Evolutionary conservation across 2,113 vertebrate species (phyloP).

Genomic region (Scomber japonicus): DNA sequence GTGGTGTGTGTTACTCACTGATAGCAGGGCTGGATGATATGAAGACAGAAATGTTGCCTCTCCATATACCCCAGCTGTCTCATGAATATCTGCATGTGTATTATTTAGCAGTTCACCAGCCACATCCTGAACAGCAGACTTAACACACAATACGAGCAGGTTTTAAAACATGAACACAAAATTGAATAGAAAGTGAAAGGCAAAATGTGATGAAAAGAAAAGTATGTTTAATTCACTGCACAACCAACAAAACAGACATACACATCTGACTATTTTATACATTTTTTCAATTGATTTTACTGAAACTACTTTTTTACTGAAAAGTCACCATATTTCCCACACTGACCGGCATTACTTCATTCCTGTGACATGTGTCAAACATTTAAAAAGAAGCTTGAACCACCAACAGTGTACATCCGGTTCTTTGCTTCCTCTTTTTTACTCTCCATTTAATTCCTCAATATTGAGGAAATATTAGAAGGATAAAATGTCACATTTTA

Average conservation of each 20-base stretch:
- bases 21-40: neutral
- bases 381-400: too few species aligned
- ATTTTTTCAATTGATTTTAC: neutral
- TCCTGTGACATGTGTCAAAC: too few species aligned
- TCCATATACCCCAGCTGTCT: neutral
- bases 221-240: neutral
- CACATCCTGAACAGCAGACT: neutral
- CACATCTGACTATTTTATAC: neutral
- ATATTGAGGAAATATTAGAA: too few species aligned
- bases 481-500: too few species aligned
- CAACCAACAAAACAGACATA: neutral
- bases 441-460: too few species aligned
- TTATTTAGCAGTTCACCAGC: neutral
- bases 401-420: too few species aligned
- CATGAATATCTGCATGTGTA: neutral
- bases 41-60: neutral
- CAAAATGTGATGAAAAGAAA: neutral
- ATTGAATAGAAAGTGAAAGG: neutral
- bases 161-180: neutral
- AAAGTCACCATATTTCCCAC: too few species aligned
- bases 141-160: neutral
- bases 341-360: too few species aligned
- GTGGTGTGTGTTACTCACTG: neutral
- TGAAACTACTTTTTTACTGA: too few species aligned
- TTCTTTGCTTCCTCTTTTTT: too few species aligned